Evolutionary conservation across 2,888 invertebrate genomes (phyloP).

Genomic region (Ormyrus labotus): DNA sequence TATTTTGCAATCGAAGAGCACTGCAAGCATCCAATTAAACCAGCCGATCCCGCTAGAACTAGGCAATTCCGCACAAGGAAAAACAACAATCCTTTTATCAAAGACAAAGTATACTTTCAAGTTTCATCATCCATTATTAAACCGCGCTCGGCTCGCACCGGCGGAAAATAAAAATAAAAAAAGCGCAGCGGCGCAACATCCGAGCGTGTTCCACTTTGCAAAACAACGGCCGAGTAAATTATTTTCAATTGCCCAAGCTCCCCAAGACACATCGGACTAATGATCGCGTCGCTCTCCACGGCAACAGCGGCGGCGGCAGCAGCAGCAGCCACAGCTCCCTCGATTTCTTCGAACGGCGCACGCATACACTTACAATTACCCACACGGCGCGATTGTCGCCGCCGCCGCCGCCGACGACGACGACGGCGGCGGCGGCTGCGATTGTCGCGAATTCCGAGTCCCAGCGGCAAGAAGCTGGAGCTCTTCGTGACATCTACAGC

Average conservation of each 20-base stretch:
- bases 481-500: conserved; percentile 44
- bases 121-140: conserved; percentile 23
- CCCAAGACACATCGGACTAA: conserved; percentile 52
- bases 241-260: conserved; percentile 56
- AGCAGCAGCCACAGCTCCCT: conserved; percentile 12
- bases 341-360: conserved; percentile 32
- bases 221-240: conserved; percentile 52
- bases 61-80: not conserved
- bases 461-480: not conserved
- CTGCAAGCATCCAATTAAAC: not conserved
- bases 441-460: conserved; percentile 38
- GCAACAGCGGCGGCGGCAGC: not conserved
- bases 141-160: not conserved
- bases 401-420: not conserved
- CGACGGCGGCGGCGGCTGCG: conserved; percentile 15
- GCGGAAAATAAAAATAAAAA: too few relatives aligned
- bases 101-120: not conserved
- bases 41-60: not conserved
- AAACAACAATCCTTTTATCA: conserved; percentile 8
- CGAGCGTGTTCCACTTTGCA: conserved; percentile 45
- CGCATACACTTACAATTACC: conserved; percentile 11
- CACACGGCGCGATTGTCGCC: conserved; percentile 25
- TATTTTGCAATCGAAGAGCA: too few relatives aligned
- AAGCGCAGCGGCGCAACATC: too few relatives aligned
- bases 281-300: conserved; percentile 43